Conservation (phyloP, 2,888 invertebrate species). For the Catocala sponsa region DNA sequence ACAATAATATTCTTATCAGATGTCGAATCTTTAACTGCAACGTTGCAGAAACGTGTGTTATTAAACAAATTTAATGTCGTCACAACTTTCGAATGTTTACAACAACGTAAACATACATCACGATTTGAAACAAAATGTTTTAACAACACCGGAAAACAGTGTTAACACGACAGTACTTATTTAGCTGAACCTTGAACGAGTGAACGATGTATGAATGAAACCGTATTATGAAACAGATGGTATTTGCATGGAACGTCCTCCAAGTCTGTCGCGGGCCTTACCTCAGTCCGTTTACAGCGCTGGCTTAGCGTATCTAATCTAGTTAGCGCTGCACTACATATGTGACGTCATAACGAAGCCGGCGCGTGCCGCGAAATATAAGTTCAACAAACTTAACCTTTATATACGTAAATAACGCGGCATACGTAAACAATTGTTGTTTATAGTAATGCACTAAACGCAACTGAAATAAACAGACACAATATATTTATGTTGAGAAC, state of each 20-base stretch:
- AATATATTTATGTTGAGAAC: constrained; percentile 10
- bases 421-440: constrained; percentile 50
- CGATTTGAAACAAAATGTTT: constrained; percentile 31
- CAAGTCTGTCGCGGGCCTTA: constrained; percentile 57
- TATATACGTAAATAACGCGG: constrained; percentile 50
- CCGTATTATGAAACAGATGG: constrained; percentile 55
- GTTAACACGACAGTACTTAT: constrained; percentile 61
- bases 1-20: constrained; percentile 1
- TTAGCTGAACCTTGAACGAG: constrained; percentile 61
- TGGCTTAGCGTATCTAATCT: constrained; percentile 81
- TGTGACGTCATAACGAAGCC: constrained; percentile 77
- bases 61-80: background rate
- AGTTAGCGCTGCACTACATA: constrained; percentile 73
- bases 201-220: constrained; percentile 41
- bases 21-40: background rate
- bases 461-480: constrained; percentile 2
- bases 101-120: constrained; percentile 34
- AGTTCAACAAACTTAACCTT: constrained; percentile 84
- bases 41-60: background rate
- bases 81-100: constrained; percentile 21
- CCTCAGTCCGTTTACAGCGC: constrained; percentile 62
- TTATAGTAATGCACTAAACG: constrained; percentile 44
- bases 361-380: constrained; percentile 71
- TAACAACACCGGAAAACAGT: constrained; percentile 51
- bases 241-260: constrained; percentile 66